Base-by-base conservation (phyloP, 1,140 invertebrate genomes). In the Cydia amplana region DNA sequence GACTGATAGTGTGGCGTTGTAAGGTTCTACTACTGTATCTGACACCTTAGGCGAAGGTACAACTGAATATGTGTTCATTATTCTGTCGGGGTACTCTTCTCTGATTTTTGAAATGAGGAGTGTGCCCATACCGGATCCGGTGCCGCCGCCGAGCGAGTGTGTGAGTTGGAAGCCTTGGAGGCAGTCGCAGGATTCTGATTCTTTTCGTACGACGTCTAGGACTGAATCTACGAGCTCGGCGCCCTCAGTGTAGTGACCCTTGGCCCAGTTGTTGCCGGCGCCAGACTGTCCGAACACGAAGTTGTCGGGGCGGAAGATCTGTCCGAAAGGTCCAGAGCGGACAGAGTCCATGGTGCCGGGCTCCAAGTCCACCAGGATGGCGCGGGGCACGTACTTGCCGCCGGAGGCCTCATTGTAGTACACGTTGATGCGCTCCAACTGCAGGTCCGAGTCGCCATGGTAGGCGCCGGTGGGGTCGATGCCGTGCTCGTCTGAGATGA, bases 291-390 rank as follows among this genome's bases (percentile, higher is more conserved):
- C 96, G 87, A 97, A 98, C 2, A 98, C 96, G 85, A 97, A 98
- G 92, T 98, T 98, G 92, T 98, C 97, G 2, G 97, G 97, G 43
- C 97, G 93, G 91, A 98, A 98, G 77, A 98, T 95, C 85, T 96
- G 95, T 49, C 97, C 97, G 88, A 96, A 97, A 2, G 96, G 95
- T 51, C 97, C 97, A 16, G 97, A 97, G 55, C 97, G 94, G 10
- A 98, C 97, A 5, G 97, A 96, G 92, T 98, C 97, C 97, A 98
- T 98, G 51, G 97, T 98, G 78, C 97, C 98, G n/a, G 99, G 23
- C 96, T 96, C 73, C 95, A 97, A 89, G 87, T 97, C 97, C 55
- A 97, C 94, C 49, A 97, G 93, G 79, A 97, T 95, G 76, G 96
- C 96, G 75, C 96, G 93, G 12, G 96, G 96, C 51, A 97, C 98